Evolutionary conservation across 2,797 vertebrate genomes (phyloP), one percentile per base, ranked within the genome.

Genomic region (Arnoldichthys spilopterus): DNA sequence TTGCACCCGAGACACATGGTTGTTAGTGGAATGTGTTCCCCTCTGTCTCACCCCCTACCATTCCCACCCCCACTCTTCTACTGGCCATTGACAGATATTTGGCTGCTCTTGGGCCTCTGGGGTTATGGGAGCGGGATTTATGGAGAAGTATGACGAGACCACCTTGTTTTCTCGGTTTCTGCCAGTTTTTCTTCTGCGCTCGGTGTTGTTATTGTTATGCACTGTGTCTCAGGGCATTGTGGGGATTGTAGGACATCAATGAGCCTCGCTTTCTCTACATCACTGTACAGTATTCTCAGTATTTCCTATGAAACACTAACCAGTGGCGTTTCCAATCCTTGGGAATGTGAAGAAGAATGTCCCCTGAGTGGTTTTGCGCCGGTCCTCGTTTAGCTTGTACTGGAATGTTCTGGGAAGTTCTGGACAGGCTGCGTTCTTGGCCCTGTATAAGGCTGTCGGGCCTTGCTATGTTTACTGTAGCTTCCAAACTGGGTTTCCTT

Each of bases 11-110:
- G 56, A 56, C 67, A 68, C 26, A 22, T 68, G 74, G 30, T 24
- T 16, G 22, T 20, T 40, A 51, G 20, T 54, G 58, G 9, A 72
- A 47, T 72, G 32, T 56, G 24, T 78, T 72, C 61, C 26, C n/a
- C 8, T 56, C 7, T 78, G n/a, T n/a, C 12, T 43, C 59, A 56
- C n/a, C 61, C 49, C 53, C 34, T 56, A 51, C 59, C 6, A 2
- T 43, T 62, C 18, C 32, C 58, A 54, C 58, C 26, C 32, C 47
- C 68, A 11, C n/a, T 24, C 59, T 22, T 72, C 51, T 34, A 72
- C 59, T 26, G 40, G 7, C 24, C 62, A 78, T 72, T 72, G 69
- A 77, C 66, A 56, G 22, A 66, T 64, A 45, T 45, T 51, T 72
- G 49, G 49, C 70, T 54, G 24, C 32, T 45, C 24, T 24, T 9